A percentile compares a stretch with the other conserved stretches of the same genome.
Conservation (phyloP, 1,140 invertebrate species). For the Bombus impatiens region DNA sequence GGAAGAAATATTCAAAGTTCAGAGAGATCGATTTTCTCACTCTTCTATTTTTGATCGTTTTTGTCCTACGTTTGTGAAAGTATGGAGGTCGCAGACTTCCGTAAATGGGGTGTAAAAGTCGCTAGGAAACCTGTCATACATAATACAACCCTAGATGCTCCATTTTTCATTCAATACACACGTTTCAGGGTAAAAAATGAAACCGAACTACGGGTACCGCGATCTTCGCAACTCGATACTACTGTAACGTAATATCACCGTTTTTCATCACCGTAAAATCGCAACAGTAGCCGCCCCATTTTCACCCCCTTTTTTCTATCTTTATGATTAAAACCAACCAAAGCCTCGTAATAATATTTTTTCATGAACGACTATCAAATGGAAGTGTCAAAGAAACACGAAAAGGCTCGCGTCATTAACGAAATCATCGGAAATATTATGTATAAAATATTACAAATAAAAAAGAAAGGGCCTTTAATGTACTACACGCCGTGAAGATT, state of each 20-base stretch:
- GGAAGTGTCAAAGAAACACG: background rate
- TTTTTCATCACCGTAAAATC: background rate
- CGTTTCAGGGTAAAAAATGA: background rate
- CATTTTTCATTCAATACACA: background rate
- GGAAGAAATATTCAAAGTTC: background rate
- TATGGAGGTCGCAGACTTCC: background rate
- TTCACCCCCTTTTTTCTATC: background rate
- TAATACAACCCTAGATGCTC: background rate
- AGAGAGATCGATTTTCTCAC: background rate
- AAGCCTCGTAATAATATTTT: background rate
- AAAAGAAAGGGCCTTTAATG: too few species aligned
- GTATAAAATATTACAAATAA: too few species aligned
- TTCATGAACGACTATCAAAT: background rate
- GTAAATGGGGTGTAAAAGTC: background rate
- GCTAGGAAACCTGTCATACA: background rate
- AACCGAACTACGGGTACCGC: background rate
- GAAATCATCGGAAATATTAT: background rate
- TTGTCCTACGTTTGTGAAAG: background rate
- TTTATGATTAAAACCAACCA: background rate
- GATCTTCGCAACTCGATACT: conserved; percentile 9
- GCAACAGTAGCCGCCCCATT: background rate
- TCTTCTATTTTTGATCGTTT: background rate
- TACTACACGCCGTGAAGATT: background rate
- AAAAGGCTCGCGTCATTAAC: background rate
- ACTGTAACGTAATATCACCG: conserved; percentile 28